These are phyloP conservation scores for Paraplagusia blochii DNA, from an alignment of 2,113 vertebrate genomes.

Conservation along the genomic window DNA sequence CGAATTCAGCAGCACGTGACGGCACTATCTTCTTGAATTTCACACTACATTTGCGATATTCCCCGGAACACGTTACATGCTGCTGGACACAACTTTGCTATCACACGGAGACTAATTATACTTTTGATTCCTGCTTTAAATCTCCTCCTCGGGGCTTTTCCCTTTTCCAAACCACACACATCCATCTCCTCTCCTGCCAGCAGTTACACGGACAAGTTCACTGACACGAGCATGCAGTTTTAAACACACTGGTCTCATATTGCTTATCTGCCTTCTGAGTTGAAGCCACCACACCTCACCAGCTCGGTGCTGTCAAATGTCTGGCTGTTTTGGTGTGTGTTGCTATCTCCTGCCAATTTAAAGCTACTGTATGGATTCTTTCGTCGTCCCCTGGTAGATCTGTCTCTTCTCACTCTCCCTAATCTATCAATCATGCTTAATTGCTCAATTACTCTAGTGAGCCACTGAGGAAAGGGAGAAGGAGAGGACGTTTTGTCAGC, in stretches of 20 bases:
- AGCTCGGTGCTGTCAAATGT: conserved; percentile 30
- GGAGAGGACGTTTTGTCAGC: conserved; percentile 48
- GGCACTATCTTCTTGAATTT: conserved; percentile 6
- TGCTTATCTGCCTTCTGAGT: conserved; percentile 37
- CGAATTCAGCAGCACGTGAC: conserved; percentile 13
- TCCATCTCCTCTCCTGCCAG: conserved; percentile 23
- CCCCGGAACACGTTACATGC: conserved; percentile 12
- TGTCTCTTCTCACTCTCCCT: conserved; percentile 41
- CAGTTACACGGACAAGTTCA: conserved; percentile 22
- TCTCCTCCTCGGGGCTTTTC: conserved; percentile 4
- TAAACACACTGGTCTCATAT: conserved; percentile 17
- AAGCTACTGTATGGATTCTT: conserved; percentile 68
- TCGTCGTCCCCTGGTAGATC: conserved; percentile 44
- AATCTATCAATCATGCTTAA: conserved; percentile 72
- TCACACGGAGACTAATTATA: conserved; percentile 55
- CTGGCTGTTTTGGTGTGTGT: conserved; percentile 22
- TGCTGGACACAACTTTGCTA: conserved; percentile 25
- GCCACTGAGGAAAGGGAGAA: conserved; percentile 40
- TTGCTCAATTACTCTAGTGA: conserved; percentile 70
- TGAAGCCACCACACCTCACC: conserved; percentile 20
- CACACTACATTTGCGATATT: conserved; percentile 7
- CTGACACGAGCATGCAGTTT: conserved; percentile 1
- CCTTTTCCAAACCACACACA: conserved; percentile 28
- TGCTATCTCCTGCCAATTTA: conserved; percentile 54
- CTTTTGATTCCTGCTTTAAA: conserved; percentile 16